These are phyloP conservation scores for Galeruca laticollis DNA, from an alignment of 2,888 invertebrate genomes.

Conservation along the genomic window DNA sequence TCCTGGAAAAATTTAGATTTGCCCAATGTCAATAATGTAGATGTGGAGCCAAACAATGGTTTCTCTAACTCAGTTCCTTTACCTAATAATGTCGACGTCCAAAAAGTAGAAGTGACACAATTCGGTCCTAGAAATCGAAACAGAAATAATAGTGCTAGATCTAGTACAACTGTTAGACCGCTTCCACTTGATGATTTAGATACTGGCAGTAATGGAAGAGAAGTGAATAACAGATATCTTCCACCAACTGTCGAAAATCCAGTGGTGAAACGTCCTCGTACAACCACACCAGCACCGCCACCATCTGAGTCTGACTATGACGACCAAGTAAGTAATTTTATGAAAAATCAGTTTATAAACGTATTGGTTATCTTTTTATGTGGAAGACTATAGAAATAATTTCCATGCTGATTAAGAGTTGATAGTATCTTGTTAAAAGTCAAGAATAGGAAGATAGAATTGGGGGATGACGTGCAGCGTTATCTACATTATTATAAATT, in stretches of 20 bases:
- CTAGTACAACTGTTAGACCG: slow-evolving; percentile 7
- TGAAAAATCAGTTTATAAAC: background rate
- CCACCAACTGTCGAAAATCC: slow-evolving; percentile 34
- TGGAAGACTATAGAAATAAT: no score
- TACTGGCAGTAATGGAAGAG: slow-evolving; percentile 7
- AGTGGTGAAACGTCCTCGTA: background rate
- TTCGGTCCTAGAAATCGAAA: slow-evolving; percentile 26
- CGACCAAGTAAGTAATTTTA: background rate
- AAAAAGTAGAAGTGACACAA: slow-evolving; percentile 40
- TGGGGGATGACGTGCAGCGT: no score
- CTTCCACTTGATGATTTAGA: slow-evolving; percentile 4
- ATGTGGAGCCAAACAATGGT: background rate
- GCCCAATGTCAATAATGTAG: slow-evolving; percentile 16
- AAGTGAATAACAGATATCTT: slow-evolving; percentile 38
- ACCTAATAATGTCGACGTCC: slow-evolving; percentile 32
- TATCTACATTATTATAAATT: no score
- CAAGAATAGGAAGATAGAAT: no score
- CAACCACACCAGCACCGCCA: background rate
- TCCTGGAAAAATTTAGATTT: slow-evolving; percentile 32
- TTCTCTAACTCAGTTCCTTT: slow-evolving; percentile 6
- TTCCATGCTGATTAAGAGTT: no score
- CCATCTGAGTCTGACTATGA: background rate
- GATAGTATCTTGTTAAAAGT: no score
- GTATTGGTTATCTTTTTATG: no score
- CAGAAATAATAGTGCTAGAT: slow-evolving; percentile 14